Evolutionary conservation across 2,113 vertebrate genomes (phyloP), one percentile per base, ranked within the genome.

Genomic region (Equus quagga): DNA sequence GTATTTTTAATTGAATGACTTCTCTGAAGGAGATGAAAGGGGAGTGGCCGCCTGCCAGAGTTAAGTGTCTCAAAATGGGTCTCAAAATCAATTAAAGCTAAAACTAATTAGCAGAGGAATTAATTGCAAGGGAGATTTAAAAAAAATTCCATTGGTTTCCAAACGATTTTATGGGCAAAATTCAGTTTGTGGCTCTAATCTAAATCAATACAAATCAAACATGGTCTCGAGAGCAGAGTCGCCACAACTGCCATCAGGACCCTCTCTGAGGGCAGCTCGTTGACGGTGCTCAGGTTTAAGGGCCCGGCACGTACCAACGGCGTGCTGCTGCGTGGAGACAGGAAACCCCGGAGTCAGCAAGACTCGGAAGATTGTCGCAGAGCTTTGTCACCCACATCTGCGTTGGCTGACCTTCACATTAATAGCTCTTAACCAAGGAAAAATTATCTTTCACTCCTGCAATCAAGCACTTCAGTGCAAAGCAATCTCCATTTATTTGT

Each of bases 61-160:
- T 89, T 96, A 96, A 98, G 97, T 97, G 96, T 92, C 97, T 97
- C 94, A 78, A 95, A 97, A 98, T 98, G 95, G 89, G 91, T 84
- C 96, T 96, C 73, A 46, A 96, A 97, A 98, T 97, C 96, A 98
- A 96, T 98, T 98, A 98, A 96, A 96, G 91, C 92, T 92, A 94
- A 97, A 98, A 96, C 97, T 95, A 97, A 98, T 98, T 98, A 97
- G 93, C 93, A 91, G 75, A 94, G 89, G 97, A 94, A 98, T 98
- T 98, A 89, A 98, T 92, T 97, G 86, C 93, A 97, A 82, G 64
- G 79, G n/a, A 91, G 75, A 91, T 75, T 90, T 7, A 6, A 18
- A 78, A 72, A 60, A 83, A 94, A 76, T 46, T 75, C 65, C 26
- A 84, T 33, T 92, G 46, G 84, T 93, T 97, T 96, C 23, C 60